A percentile compares a stretch with the other conserved stretches of the same genome.
phyloP scores from a whole-genome alignment of 2,888 invertebrate genomes.

The Hermaeophaga mercurialis region DNA sequence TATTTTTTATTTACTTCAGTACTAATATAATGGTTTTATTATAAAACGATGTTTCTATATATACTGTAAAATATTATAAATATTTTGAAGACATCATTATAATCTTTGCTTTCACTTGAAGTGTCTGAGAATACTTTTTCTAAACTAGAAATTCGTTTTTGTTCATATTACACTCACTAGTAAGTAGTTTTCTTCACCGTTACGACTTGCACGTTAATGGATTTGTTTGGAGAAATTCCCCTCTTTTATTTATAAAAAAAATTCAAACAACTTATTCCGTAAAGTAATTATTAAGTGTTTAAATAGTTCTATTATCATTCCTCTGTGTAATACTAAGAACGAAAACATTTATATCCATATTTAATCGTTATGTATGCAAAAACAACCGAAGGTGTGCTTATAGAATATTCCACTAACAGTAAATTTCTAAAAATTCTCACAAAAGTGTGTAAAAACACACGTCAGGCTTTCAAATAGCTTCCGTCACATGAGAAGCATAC shows the following conservation, averaged over 20 bases:
- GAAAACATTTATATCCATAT: slow-evolving; percentile 15
- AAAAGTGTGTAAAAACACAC: slow-evolving; percentile 39
- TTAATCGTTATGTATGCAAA: slow-evolving; percentile 26
- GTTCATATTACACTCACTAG: too few species aligned
- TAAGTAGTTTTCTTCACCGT: too few species aligned
- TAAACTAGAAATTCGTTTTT: too few species aligned
- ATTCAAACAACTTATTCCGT: not conserved
- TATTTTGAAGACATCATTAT: too few species aligned
- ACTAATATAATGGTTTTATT: too few species aligned
- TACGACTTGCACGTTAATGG: too few species aligned
- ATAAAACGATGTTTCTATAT: too few species aligned
- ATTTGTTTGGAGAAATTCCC: too few species aligned
- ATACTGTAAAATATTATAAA: too few species aligned
- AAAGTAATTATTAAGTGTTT: slow-evolving; percentile 11
- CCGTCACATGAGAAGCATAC: slow-evolving; percentile 43
- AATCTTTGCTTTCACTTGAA: too few species aligned
- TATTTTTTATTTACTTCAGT: too few species aligned
- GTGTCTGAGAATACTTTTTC: too few species aligned
- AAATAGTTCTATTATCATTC: slow-evolving; percentile 7
- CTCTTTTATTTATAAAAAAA: not conserved
- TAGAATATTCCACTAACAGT: slow-evolving; percentile 34
- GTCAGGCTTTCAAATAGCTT: slow-evolving; percentile 36
- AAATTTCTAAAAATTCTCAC: slow-evolving; percentile 39
- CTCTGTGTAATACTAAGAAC: slow-evolving; percentile 17
- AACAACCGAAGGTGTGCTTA: slow-evolving; percentile 38